phyloP scores from a whole-genome alignment of 37 sponge, comb jelly and placozoan genomes.

The Halichondria panicea region DNA sequence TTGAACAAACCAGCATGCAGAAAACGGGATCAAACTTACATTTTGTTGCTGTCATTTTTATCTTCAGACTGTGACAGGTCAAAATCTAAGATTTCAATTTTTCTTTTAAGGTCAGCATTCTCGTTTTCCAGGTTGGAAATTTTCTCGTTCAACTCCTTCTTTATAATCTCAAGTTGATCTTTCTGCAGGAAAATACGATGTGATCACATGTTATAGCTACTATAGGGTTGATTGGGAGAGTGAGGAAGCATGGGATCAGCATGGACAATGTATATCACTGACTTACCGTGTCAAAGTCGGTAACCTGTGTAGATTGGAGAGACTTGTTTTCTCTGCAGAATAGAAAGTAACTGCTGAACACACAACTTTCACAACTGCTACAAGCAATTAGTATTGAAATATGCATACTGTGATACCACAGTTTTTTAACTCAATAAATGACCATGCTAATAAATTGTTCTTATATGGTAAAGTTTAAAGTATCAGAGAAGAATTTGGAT shows the following conservation, averaged over 20 bases:
- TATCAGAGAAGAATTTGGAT: no score
- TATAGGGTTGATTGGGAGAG: no score
- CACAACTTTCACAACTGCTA: no score
- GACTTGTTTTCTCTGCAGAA: conserved; percentile 19
- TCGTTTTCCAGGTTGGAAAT: conserved; percentile 20
- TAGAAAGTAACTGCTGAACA: background rate
- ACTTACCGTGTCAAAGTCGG: conserved; percentile 27
- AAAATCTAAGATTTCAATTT: conserved; percentile 26
- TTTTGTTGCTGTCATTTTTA: background rate
- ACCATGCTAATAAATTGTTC: no score
- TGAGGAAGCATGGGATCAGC: no score
- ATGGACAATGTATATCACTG: no score
- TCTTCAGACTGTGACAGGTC: conserved; percentile 54
- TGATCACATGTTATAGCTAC: no score
- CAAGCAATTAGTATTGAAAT: no score
- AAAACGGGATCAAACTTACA: conserved; percentile 4
- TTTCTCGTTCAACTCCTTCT: background rate
- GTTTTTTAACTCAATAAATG: background rate
- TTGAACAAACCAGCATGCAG: no score
- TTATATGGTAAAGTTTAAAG: no score
- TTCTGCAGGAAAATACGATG: background rate
- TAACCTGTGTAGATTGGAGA: conserved; percentile 5
- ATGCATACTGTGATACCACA: background rate
- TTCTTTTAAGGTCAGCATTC: conserved; percentile 16
- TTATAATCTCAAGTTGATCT: background rate